Evolutionary conservation across 2,113 vertebrate genomes (phyloP), one percentile per base, ranked within the genome.

Genomic region (Pelvicachromis taeniatus): DNA sequence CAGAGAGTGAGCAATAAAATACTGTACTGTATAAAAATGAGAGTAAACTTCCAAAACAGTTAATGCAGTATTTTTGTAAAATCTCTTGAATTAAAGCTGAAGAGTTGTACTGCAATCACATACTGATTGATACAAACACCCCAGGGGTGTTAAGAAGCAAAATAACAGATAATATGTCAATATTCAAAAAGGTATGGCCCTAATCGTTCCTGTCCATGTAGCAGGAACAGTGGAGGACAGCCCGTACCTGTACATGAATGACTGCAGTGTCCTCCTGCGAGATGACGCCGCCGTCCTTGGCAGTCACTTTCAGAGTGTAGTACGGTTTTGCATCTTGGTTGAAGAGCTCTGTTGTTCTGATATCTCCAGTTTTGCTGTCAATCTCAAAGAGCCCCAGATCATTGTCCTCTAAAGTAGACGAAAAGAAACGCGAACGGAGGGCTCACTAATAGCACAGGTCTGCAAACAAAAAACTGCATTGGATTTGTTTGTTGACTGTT

Each of bases 171-270:
- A 70, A 45, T 29, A 45, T 70, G 9, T 26, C 68, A 12, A 9
- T 48, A 21, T 29, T 29, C 7, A 11, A 19, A 73, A 29, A 48
- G 14, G 23, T 29, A 5, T 29, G 23, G 3, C 42, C 38, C 9
- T 31, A 73, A 31, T 9, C 31, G n/a, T 50, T 17, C 7, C 6
- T 7, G 35, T 50, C 48, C 3, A 17, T 50, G 16, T 11, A 21
- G 52, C n/a, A 54, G 52, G 52, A 54, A n/a, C 11, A 16, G 3
- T 14, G 14, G n/a, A 50, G 48, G 5, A 33, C 6, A 19, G 4
- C 7, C 4, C 5, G 35, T 94, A 99, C 98, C 97, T 98, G 96
- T 13, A 99, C 90, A 77, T 95, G 95, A 89, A 99, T 45, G 78
- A 95, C 14, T 19, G 95, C 94, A 1, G 91, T 91, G 73, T 96